phyloP scores from a whole-genome alignment of 2,888 invertebrate species.

The Philopedon plagiatum region DNA sequence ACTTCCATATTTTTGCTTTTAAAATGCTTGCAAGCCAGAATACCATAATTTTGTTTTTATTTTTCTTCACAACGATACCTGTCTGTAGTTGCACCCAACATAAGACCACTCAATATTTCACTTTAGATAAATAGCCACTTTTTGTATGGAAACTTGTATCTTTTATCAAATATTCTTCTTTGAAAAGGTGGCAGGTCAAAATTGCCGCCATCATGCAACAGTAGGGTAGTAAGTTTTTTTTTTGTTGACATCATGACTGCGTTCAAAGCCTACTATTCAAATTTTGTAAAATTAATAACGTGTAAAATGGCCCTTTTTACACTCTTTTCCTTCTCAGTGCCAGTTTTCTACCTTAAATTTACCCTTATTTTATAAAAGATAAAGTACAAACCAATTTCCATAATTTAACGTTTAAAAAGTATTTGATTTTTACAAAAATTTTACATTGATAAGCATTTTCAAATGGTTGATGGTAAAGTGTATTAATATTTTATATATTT shows the following conservation, averaged over 20 bases:
- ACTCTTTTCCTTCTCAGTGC: neutral
- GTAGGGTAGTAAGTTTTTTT: neutral
- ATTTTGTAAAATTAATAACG: conserved; percentile 5
- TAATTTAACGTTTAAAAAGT: too few relatives aligned
- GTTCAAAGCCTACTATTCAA: neutral
- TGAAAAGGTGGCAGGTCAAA: neutral
- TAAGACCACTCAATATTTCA: neutral
- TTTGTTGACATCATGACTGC: neutral
- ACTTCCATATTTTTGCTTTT: too few relatives aligned
- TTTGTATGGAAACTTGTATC: neutral
- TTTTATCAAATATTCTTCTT: neutral
- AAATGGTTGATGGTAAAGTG: too few relatives aligned
- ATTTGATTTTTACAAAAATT: too few relatives aligned
- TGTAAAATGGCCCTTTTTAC: neutral
- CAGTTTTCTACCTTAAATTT: neutral
- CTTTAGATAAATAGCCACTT: neutral
- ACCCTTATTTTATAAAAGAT: neutral
- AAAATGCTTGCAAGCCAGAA: too few relatives aligned
- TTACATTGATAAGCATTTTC: too few relatives aligned
- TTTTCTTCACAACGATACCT: too few relatives aligned
- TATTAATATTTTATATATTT: too few relatives aligned
- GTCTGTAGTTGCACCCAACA: too few relatives aligned
- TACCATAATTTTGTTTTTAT: too few relatives aligned
- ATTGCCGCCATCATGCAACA: neutral
- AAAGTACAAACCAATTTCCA: too few relatives aligned